Conservation (phyloP, 2,113 vertebrate genomes). For the Cathartes aura region DNA sequence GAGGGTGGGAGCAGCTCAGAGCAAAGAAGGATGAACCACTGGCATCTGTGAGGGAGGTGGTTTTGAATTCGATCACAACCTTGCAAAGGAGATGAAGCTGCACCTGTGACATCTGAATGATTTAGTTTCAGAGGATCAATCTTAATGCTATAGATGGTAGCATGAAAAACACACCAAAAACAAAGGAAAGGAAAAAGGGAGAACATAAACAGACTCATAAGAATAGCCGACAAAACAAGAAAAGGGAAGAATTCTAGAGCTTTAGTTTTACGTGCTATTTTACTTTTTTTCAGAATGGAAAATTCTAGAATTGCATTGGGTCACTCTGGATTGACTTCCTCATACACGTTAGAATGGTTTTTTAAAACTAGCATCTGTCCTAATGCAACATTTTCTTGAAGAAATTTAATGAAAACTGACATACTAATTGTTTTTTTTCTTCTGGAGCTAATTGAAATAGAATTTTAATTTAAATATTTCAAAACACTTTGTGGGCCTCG, state of each 20-base stretch:
- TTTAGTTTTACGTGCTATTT: background rate
- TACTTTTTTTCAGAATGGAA: background rate
- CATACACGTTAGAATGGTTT: background rate
- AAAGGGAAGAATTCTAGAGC: background rate
- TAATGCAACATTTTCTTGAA: background rate
- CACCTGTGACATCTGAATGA: background rate
- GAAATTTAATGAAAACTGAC: background rate
- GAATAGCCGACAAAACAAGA: background rate
- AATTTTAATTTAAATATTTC: background rate
- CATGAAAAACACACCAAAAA: background rate
- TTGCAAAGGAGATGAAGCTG: background rate
- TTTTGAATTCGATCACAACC: accelerated
- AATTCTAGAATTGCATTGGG: background rate
- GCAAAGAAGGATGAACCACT: background rate
- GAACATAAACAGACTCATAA: background rate
- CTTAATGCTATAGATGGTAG: background rate
- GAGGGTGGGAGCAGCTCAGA: background rate
- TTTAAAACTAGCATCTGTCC: background rate
- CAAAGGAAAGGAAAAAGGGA: background rate
- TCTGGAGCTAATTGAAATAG: background rate
- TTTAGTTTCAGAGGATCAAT: background rate
- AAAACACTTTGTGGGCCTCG: background rate
- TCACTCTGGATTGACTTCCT: background rate
- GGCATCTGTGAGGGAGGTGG: background rate
- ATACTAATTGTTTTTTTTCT: background rate